phyloP scores from a whole-genome alignment of 2,888 invertebrate genomes.

The Lypha dubia region DNA sequence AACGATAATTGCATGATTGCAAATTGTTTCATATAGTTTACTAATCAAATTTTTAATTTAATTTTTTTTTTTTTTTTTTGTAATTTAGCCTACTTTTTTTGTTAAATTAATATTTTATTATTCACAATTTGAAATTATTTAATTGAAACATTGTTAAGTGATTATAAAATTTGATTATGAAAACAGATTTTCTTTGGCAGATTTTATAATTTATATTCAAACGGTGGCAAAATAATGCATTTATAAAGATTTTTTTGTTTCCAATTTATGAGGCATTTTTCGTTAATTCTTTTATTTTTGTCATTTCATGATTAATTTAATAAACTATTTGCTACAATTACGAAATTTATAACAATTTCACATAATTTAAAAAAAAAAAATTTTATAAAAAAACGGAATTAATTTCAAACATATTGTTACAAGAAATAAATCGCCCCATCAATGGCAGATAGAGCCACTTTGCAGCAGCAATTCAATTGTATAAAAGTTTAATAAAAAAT shows the following conservation, averaged over 20 bases:
- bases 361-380: neutral
- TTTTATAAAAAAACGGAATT: neutral
- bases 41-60: too few species aligned
- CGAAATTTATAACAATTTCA: constrained; percentile 1
- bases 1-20: too few species aligned
- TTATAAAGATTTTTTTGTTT: neutral
- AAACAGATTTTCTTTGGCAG: constrained; percentile 9
- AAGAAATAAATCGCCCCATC: neutral
- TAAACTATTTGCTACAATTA: constrained; percentile 53
- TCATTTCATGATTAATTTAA: constrained; percentile 35
- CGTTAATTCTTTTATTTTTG: neutral
- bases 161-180: constrained; percentile 46
- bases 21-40: too few species aligned
- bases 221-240: constrained; percentile 15
- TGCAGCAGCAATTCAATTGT: constrained; percentile 13
- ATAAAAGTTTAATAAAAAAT: constrained; percentile 22
- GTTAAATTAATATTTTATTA: constrained; percentile 20
- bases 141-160: constrained; percentile 43
- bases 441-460: constrained; percentile 14
- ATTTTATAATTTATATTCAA: constrained; percentile 15
- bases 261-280: neutral
- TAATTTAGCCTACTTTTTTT: constrained; percentile 2
- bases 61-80: constrained; percentile 3
- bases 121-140: constrained; percentile 29
- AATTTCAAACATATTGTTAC: neutral